Evolutionary conservation across 1,140 invertebrate species (phyloP), one percentile per base, ranked within the genome.

Genomic region (Tetramorium parvispinum): DNA sequence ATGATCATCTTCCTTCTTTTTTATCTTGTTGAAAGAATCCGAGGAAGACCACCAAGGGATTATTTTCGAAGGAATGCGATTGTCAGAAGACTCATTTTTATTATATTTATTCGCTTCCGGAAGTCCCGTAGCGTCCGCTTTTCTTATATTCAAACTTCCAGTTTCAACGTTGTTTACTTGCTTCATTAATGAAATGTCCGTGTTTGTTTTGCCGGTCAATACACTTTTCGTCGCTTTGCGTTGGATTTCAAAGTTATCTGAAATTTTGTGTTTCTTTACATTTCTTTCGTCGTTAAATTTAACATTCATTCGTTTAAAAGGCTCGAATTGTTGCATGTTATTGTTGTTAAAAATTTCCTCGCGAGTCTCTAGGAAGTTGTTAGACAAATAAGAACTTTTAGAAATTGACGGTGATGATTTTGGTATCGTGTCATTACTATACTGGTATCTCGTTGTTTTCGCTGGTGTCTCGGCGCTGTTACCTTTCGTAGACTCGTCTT

Each of bases 21-120:
- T 87, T 32, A 88, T 88, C 16, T 85, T 90, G 6, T 57, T 86
- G 49, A 90, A 88, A 0, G 77, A 55, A 18, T 85, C 87, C 8
- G 87, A 85, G n/a, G 89, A 90, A 0, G 88, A 78, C 86, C 88
- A 91, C 88, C 89, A 86, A 55, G 89, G 88, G 11, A 91, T 87
- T 21, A 66, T 88, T 27, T 89, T 88, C 73, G 89, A 85, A 6
- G 79, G 65, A 21, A 27, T 13, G 18, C 87, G 88, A 87, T 85
- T 16, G 0, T 91, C 88, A 46, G 37, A 55, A 57, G 86, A 82
- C 71, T 87, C 32, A 40, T 43, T 21, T n/a, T 40, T 37, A 43
- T 43, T 11, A 7, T 51, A 6, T 24, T 21, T 59, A 16, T 59
- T 82, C 0, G 51, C 40, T 10, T 66, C 46, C 51, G 53, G 7